phyloP scores from a whole-genome alignment of 2,113 vertebrate species.

The Prunella himalayana region DNA sequence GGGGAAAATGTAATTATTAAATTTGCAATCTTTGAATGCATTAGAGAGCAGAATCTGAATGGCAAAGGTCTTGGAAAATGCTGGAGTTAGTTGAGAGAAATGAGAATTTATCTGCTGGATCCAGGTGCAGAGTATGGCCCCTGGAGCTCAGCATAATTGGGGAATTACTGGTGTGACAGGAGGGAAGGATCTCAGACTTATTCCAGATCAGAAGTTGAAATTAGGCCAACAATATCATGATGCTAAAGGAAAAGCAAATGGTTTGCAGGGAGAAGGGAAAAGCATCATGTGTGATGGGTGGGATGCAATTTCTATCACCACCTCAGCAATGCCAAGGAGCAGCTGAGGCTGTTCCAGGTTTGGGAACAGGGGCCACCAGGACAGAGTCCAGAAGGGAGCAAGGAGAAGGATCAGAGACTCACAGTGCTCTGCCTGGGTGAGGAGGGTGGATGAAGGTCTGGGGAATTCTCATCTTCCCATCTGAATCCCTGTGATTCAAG shows the following conservation, averaged over 20 bases:
- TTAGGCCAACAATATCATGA: not conserved
- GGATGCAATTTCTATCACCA: not conserved
- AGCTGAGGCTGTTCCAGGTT: not conserved
- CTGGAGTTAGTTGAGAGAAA: not conserved
- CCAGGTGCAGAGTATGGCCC: not conserved
- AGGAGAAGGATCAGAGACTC: not conserved
- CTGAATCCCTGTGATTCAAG: not conserved
- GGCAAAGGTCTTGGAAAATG: not conserved
- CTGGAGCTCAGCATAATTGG: not conserved
- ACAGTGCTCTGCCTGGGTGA: accelerated
- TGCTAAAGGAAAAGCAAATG: not conserved
- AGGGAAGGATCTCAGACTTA: not conserved
- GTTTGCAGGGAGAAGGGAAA: not conserved
- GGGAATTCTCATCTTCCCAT: not conserved
- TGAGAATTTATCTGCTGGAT: not conserved
- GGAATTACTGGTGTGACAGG: not conserved
- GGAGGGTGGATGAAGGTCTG: not conserved
- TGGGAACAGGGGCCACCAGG: not conserved
- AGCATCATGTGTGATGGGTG: accelerated
- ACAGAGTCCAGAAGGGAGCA: accelerated
- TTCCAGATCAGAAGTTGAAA: not conserved
- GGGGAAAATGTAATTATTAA: not conserved
- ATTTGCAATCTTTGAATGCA: not conserved
- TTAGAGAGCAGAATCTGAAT: not conserved
- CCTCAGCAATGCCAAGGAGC: not conserved